Evolutionary conservation across 1,140 invertebrate genomes (phyloP).

Genomic region (Harlomillsia oculata): DNA sequence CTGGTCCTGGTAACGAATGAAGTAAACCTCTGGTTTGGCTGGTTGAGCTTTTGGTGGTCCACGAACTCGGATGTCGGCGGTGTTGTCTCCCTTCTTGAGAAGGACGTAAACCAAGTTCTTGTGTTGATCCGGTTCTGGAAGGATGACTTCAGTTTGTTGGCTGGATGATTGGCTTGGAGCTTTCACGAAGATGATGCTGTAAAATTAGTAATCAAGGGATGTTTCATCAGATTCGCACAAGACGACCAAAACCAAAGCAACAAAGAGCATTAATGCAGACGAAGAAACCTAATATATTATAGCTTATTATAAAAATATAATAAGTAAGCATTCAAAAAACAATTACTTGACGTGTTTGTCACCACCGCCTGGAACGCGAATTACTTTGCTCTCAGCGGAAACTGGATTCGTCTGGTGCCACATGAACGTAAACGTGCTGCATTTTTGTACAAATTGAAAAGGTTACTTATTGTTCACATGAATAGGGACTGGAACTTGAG

Average conservation of each 20-base stretch:
- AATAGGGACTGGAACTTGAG: no score
- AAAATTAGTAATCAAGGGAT: not conserved
- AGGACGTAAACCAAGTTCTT: slow-evolving; percentile 77
- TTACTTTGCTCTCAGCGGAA: not conserved
- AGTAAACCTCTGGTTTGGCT: slow-evolving; percentile 74
- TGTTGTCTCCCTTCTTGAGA: slow-evolving; percentile 72
- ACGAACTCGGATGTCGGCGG: slow-evolving; percentile 62
- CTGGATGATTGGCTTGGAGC: not conserved
- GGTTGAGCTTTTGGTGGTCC: slow-evolving; percentile 63
- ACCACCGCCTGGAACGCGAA: slow-evolving; percentile 1
- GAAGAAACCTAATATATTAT: no score
- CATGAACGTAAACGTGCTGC: no score
- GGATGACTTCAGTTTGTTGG: slow-evolving; percentile 3
- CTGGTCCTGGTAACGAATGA: slow-evolving; percentile 73
- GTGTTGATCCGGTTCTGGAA: slow-evolving; percentile 46
- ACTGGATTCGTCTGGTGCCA: no score
- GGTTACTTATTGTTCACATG: no score
- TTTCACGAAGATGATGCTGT: slow-evolving; percentile 11
- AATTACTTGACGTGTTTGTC: slow-evolving; percentile 8
- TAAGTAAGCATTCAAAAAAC: not conserved
- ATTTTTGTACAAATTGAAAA: no score
- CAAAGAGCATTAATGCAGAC: no score
- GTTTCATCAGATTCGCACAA: not conserved
- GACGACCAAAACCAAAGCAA: no score
- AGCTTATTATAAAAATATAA: no score